Percentiles rank a stretch among this genome's conserved stretches.
Evolutionary conservation across 2,888 invertebrate genomes (phyloP).

Genomic region (Andrena haemorrhoa): DNA sequence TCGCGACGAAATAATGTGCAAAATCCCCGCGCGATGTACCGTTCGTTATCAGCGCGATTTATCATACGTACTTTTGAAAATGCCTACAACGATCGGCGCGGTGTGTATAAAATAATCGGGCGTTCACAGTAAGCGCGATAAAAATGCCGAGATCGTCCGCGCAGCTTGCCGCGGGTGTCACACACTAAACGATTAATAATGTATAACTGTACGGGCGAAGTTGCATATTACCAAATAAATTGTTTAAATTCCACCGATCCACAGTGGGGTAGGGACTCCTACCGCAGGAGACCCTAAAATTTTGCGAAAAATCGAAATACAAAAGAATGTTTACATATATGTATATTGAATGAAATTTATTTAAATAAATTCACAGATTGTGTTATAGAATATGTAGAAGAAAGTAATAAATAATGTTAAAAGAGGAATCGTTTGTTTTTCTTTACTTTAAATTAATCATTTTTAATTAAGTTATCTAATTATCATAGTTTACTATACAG

Average conservation of each 20-base stretch:
- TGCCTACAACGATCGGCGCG: background rate
- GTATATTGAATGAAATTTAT: too few species aligned
- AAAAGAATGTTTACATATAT: too few species aligned
- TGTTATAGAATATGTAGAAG: too few species aligned
- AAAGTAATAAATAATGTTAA: too few species aligned
- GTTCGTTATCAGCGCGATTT: constrained; percentile 36
- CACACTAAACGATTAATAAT: background rate
- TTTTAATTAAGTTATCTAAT: too few species aligned
- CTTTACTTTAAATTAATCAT: too few species aligned
- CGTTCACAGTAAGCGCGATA: constrained; percentile 9
- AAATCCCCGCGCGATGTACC: constrained; percentile 41
- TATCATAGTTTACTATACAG: too few species aligned
- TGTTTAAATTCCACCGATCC: background rate
- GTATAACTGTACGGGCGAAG: background rate
- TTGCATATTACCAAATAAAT: constrained; percentile 1
- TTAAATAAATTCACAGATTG: too few species aligned
- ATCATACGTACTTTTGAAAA: background rate
- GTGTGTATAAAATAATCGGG: constrained; percentile 5
- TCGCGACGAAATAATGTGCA: constrained; percentile 48
- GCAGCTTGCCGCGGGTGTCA: background rate
- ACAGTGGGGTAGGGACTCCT: too few species aligned
- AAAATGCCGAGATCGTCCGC: background rate
- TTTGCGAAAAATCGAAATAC: too few species aligned
- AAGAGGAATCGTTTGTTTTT: too few species aligned
- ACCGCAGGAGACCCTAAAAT: too few species aligned